Percentiles rank a stretch among this genome's conserved stretches.
Conservation (phyloP, 1,140 invertebrate genomes). For the Harpegnathos saltator region DNA sequence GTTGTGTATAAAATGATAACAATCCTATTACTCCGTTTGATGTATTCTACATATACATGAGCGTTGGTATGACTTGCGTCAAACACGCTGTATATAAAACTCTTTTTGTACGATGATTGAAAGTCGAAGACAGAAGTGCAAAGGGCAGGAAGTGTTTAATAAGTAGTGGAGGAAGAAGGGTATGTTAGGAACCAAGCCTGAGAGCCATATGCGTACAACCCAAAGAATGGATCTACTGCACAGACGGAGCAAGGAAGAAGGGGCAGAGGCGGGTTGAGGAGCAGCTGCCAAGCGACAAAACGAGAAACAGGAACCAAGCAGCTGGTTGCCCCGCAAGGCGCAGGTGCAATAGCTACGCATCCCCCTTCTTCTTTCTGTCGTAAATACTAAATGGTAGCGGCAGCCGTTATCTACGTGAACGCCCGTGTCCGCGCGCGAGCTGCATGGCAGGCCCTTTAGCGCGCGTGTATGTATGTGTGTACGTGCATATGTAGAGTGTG, state of each 20-base stretch:
- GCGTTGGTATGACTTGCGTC: no score
- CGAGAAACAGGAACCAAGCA: conserved; percentile 77
- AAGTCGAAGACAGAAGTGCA: conserved; percentile 22
- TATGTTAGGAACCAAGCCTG: neutral
- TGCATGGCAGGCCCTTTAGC: conserved; percentile 24
- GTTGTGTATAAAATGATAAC: no score
- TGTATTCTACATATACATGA: no score
- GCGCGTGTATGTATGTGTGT: neutral
- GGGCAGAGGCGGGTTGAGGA: conserved; percentile 64
- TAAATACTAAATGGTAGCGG: conserved; percentile 60
- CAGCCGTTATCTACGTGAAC: conserved; percentile 53
- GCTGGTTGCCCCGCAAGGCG: conserved; percentile 70
- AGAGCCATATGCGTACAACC: conserved; percentile 29
- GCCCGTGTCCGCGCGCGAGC: conserved; percentile 37
- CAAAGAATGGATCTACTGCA: conserved; percentile 9
- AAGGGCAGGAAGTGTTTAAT: conserved; percentile 37
- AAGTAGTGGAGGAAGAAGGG: conserved; percentile 24
- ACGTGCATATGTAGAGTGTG: no score
- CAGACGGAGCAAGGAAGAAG: conserved; percentile 64
- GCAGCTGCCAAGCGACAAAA: conserved; percentile 83
- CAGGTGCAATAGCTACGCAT: conserved; percentile 76
- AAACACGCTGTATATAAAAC: no score
- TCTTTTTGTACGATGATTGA: conserved; percentile 10
- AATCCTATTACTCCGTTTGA: no score
- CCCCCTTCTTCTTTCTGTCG: conserved; percentile 51